Percentiles rank a stretch among this genome's conserved stretches.
phyloP scores from a whole-genome alignment of 92 coral and sea anemone species.

The Zoanthus sansibaricus region DNA sequence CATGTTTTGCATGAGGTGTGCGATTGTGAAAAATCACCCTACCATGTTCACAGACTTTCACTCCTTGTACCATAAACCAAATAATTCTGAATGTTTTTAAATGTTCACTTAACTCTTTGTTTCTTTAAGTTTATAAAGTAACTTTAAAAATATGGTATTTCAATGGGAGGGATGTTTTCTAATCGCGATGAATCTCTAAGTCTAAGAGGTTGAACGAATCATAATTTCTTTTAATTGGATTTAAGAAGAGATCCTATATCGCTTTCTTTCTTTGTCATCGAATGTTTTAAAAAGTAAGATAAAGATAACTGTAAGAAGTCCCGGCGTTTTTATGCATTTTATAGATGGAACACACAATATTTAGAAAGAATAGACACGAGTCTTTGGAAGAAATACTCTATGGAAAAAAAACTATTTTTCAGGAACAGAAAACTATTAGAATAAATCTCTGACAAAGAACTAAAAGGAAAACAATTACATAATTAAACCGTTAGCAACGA shows the following conservation, averaged over 20 bases:
- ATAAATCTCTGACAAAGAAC: too few species aligned
- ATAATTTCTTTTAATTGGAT: conserved; percentile 27
- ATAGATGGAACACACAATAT: background rate
- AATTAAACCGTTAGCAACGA: background rate
- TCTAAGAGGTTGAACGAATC: background rate
- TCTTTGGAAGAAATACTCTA: too few species aligned
- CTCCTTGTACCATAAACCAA: background rate
- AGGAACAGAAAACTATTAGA: background rate
- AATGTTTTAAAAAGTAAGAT: background rate
- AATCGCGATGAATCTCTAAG: background rate
- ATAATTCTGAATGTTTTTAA: background rate
- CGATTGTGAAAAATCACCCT: too few species aligned
- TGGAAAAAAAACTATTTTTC: too few species aligned
- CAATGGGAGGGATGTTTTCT: background rate
- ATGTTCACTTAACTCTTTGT: too few species aligned
- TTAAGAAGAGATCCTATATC: background rate
- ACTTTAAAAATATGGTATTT: background rate
- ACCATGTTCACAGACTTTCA: too few species aligned
- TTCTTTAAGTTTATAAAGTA: background rate
- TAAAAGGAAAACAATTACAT: too few species aligned
- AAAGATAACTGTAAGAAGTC: background rate
- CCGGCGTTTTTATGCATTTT: background rate
- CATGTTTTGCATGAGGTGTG: background rate
- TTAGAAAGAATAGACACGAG: too few species aligned
- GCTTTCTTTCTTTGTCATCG: background rate